phyloP scores from a whole-genome alignment of 2,888 invertebrate species.

The Heliconius cydno region DNA sequence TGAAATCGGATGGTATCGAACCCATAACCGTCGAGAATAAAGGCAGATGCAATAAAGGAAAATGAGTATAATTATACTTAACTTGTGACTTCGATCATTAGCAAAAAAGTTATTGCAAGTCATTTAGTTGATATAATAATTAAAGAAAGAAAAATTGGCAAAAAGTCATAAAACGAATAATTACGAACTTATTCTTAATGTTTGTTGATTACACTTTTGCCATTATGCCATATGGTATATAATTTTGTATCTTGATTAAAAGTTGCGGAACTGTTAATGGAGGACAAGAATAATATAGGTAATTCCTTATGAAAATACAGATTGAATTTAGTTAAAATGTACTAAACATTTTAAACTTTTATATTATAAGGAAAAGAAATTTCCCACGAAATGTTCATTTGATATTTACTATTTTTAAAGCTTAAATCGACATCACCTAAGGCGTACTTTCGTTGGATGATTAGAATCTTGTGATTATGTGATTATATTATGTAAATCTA shows the following conservation, averaged over 20 bases:
- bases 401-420: neutral
- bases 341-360: neutral
- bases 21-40: neutral
- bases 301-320: too few relatives aligned
- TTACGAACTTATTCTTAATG: slow-evolving; percentile 28
- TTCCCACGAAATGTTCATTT: neutral
- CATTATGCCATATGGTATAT: slow-evolving; percentile 22
- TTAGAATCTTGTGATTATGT: slow-evolving; percentile 35
- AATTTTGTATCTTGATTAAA: too few relatives aligned
- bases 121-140: slow-evolving; percentile 3
- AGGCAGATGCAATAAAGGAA: neutral
- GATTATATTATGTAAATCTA: slow-evolving; percentile 28
- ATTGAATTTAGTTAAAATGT: too few relatives aligned
- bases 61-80: neutral
- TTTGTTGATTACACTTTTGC: slow-evolving; percentile 5
- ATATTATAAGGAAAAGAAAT: neutral
- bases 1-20: neutral
- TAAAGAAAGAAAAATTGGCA: neutral
- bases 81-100: neutral
- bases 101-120: neutral
- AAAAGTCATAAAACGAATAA: too few relatives aligned
- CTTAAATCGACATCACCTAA: slow-evolving; percentile 8
- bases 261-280: too few relatives aligned
- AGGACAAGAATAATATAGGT: too few relatives aligned
- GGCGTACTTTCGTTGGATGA: slow-evolving; percentile 40